These are phyloP conservation scores for Amphiprion clarkii DNA, from an alignment of 2,797 vertebrate genomes.

Conservation along the genomic window DNA sequence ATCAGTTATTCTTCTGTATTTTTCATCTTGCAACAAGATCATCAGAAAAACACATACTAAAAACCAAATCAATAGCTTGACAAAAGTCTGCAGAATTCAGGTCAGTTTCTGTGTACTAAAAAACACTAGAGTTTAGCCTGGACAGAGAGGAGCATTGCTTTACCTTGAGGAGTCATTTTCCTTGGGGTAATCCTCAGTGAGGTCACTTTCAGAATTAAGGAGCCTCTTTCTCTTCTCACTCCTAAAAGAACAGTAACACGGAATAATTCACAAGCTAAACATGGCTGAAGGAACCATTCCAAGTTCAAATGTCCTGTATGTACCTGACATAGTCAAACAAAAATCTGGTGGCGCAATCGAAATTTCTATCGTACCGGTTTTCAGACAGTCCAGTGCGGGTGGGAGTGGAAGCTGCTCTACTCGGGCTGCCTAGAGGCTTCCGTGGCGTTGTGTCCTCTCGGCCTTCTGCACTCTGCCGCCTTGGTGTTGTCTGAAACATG, in stretches of 20 bases:
- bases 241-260: conserved; percentile 57
- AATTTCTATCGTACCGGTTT: conserved; percentile 85
- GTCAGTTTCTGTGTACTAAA: not conserved
- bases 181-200: conserved; percentile 97
- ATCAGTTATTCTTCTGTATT: not conserved
- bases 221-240: conserved; percentile 95
- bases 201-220: conserved; percentile 88
- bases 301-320: not conserved
- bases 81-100: not conserved
- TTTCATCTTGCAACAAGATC: not conserved
- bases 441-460: conserved; percentile 90
- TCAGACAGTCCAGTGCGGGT: conserved; percentile 91
- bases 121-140: not conserved
- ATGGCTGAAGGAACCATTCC: conserved; percentile 12
- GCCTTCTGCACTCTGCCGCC: conserved; percentile 87
- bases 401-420: conserved; percentile 87
- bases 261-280: not conserved
- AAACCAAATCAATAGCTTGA: not conserved
- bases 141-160: not conserved
- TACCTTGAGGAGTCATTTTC: conserved; percentile 99
- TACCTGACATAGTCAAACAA: not conserved
- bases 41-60: not conserved
- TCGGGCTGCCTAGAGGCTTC: conserved; percentile 90
- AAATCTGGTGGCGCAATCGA: not conserved
- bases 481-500: conserved; percentile 85